These are phyloP conservation scores for Schizopygopsis malacanthus DNA, from an alignment of 2,797 vertebrate genomes.

Conservation along the genomic window DNA sequence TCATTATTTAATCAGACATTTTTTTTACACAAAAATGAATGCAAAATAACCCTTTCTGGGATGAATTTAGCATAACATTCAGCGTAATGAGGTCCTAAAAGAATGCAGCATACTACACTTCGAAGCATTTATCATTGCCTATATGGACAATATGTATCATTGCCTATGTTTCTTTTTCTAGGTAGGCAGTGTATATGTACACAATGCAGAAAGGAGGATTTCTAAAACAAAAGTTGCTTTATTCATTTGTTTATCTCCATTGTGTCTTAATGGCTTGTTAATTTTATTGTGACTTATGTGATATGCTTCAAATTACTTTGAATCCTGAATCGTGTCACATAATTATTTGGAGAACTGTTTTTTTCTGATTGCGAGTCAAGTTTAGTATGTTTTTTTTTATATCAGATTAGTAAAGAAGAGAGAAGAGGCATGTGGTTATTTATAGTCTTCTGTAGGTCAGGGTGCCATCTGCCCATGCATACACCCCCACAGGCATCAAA, in stretches of 20 bases:
- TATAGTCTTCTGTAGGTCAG: conserved; percentile 57
- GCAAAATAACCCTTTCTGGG: background rate
- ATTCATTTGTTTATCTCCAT: background rate
- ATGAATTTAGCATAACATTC: conserved; percentile 3
- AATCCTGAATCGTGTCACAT: conserved; percentile 1
- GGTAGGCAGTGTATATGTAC: background rate
- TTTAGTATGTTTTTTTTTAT: conserved; percentile 39
- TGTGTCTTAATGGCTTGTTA: background rate
- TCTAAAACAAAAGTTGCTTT: background rate
- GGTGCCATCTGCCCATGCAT: conserved; percentile 43
- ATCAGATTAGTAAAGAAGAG: conserved; percentile 28
- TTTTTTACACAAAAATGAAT: background rate
- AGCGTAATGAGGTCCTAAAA: conserved; percentile 9
- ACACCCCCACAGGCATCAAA: conserved; percentile 43
- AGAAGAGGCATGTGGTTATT: conserved; percentile 50
- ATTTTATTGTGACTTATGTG: background rate
- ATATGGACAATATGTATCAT: background rate
- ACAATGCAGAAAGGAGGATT: background rate
- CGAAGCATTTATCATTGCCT: background rate
- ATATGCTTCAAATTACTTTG: background rate
- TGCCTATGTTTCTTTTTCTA: background rate
- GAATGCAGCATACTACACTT: background rate
- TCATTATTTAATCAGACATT: background rate
- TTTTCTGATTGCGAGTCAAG: conserved; percentile 14
- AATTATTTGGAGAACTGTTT: background rate